A percentile compares a stretch with the other conserved stretches of the same genome.
Conservation (phyloP, 2,888 invertebrate species). For the Hirudinaria manillensis region DNA sequence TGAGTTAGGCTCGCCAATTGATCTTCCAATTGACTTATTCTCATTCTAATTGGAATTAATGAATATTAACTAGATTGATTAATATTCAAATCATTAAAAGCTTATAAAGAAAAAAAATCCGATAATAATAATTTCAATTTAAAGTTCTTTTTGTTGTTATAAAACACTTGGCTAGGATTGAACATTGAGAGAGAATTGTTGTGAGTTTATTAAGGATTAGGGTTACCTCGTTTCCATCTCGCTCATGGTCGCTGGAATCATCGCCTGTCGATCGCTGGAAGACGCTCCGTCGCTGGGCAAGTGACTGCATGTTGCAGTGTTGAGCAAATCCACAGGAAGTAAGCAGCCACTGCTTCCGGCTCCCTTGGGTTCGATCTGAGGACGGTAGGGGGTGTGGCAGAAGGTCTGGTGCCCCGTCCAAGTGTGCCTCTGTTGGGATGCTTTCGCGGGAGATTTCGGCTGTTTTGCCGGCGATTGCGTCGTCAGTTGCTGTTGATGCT, state of each 20-base stretch:
- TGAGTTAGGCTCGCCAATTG: constrained; percentile 14
- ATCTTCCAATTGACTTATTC: constrained; percentile 8
- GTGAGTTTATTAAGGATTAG: too few relatives aligned
- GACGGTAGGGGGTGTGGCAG: neutral
- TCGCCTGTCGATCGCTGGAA: neutral
- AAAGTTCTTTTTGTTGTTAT: too few relatives aligned
- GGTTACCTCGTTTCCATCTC: constrained; percentile 10
- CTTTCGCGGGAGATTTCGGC: neutral
- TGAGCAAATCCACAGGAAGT: constrained; percentile 15
- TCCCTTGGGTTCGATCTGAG: neutral
- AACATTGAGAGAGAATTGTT: too few relatives aligned
- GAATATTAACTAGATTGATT: too few relatives aligned
- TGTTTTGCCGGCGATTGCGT: neutral
- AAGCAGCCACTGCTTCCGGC: neutral
- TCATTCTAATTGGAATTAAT: neutral
- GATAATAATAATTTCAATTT: too few relatives aligned
- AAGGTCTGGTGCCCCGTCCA: neutral
- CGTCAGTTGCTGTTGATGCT: neutral
- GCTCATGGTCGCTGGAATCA: neutral
- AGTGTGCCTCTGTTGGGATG: neutral
- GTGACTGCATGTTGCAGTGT: neutral
- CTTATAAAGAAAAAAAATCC: too few relatives aligned
- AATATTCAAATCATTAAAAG: too few relatives aligned
- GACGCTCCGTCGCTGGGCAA: neutral
- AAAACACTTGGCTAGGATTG: too few relatives aligned